Evolutionary conservation across 2,797 vertebrate genomes (phyloP).

Genomic region (Aratinga solstitialis): DNA sequence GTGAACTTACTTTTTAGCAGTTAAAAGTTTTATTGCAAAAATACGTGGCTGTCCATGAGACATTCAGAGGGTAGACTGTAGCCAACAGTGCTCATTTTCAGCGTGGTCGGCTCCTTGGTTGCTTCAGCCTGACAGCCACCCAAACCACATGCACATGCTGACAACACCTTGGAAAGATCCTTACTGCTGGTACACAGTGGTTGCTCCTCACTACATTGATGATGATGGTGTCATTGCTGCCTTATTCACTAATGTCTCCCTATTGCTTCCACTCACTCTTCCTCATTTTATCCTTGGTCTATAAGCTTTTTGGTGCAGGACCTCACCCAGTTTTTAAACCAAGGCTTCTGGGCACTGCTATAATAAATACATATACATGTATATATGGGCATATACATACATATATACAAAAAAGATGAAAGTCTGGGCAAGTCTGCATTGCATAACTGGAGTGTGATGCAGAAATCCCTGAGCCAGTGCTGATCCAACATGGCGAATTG

Average conservation of each 20-base stretch:
- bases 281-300: background rate
- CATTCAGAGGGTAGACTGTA: background rate
- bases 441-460: background rate
- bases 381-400: too few species aligned
- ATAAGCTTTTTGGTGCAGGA: background rate
- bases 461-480: background rate
- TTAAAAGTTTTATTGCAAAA: background rate
- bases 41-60: background rate
- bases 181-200: background rate
- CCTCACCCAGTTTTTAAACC: background rate
- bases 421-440: background rate
- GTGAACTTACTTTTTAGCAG: background rate
- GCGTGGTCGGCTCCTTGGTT: background rate
- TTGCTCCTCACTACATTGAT: background rate
- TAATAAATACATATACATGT: background rate
- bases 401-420: background rate
- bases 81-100: background rate
- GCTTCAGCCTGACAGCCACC: background rate
- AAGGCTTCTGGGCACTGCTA: background rate
- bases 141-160: background rate
- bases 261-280: background rate
- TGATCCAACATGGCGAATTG: background rate
- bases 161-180: background rate
- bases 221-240: background rate
- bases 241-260: background rate